phyloP scores from a whole-genome alignment of 2,113 vertebrate genomes.

The Silurus asotus region DNA sequence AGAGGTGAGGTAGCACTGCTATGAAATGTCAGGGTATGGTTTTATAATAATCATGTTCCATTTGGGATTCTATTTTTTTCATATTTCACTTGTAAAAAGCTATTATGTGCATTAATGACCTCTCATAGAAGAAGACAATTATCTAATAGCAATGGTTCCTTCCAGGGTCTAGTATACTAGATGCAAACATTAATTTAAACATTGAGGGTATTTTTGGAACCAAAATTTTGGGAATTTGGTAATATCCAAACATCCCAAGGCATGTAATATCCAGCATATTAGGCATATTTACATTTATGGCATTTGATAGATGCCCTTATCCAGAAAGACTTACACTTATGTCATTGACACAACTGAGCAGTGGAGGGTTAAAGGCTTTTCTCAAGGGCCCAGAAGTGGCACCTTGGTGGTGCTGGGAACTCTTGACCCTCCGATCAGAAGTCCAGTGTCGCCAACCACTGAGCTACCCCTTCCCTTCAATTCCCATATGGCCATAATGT shows the following conservation, averaged over 20 bases:
- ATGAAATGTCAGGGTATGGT: neutral
- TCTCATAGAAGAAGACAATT: neutral
- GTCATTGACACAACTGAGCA: no score
- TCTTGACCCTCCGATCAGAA: no score
- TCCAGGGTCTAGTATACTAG: neutral
- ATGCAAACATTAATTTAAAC: no score
- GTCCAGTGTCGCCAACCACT: no score
- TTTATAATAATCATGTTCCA: neutral
- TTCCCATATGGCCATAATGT: neutral
- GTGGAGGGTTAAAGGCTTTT: no score
- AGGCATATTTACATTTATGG: no score
- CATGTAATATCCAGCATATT: neutral
- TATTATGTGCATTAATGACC: neutral
- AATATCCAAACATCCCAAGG: neutral
- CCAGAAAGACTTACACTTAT: no score
- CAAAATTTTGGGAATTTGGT: neutral
- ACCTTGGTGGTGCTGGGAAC: no score
- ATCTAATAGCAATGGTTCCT: neutral
- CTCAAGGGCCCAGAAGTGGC: no score
- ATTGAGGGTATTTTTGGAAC: no score
- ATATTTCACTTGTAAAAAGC: neutral
- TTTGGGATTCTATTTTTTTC: neutral
- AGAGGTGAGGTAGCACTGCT: constrained; percentile 75
- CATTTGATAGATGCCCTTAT: no score
- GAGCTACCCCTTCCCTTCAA: no score